Conservation (phyloP, 1,140 invertebrate genomes). For the Scaptomyza pallida region DNA sequence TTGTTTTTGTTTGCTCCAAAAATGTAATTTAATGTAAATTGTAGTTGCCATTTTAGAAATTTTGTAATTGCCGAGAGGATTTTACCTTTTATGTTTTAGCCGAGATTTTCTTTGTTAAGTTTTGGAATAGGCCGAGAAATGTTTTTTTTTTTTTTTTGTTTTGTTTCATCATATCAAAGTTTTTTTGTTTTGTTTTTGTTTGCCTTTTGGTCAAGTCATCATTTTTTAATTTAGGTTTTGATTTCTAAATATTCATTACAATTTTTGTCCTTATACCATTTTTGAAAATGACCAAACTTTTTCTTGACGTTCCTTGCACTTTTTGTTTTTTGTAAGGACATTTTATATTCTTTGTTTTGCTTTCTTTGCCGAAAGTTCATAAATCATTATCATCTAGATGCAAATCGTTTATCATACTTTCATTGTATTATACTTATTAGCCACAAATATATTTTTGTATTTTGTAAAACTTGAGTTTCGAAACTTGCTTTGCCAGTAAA, state of each 20-base stretch:
- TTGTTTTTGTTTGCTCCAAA: conserved; percentile 72
- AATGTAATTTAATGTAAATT: conserved; percentile 70
- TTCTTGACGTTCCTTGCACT: conserved; percentile 25
- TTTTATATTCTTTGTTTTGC: conserved; percentile 21
- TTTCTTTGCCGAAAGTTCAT: conserved; percentile 46
- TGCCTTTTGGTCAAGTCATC: conserved; percentile 43
- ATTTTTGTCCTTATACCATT: conserved; percentile 11
- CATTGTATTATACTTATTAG: conserved; percentile 22
- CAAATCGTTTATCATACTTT: conserved; percentile 30
- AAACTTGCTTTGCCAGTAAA: conserved; percentile 68
- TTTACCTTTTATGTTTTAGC: conserved; percentile 54
- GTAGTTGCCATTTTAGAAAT: conserved; percentile 59
- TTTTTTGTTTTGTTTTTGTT: conserved; percentile 25
- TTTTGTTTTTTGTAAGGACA: conserved; percentile 6
- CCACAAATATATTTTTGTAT: conserved; percentile 54
- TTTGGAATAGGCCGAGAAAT: conserved; percentile 62
- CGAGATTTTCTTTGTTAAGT: conserved; percentile 42
- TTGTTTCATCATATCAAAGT: conserved; percentile 10
- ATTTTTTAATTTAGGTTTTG: conserved; percentile 36
- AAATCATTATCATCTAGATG: conserved; percentile 24
- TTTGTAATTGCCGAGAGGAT: conserved; percentile 50
- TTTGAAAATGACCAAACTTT: conserved; percentile 50
- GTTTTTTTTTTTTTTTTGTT: conserved; percentile 24
- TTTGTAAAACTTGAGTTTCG: conserved; percentile 64
- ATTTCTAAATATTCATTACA: conserved; percentile 35